Evolutionary conservation across 2,888 invertebrate genomes (phyloP).

Genomic region (Mythimna loreyi): DNA sequence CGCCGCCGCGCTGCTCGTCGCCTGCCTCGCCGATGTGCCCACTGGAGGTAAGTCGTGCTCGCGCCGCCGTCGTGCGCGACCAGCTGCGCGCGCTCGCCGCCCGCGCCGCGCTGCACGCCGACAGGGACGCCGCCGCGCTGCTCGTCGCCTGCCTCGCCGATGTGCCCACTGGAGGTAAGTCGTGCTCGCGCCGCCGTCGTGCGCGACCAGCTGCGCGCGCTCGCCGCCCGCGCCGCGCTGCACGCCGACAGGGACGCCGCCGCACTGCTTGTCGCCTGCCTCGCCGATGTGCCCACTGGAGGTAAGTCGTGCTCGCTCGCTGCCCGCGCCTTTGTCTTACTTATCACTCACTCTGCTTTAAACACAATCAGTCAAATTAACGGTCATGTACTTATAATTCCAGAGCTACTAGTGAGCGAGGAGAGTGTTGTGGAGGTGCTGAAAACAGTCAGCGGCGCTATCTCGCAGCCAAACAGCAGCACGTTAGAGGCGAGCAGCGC

Average conservation of each 20-base stretch:
- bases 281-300: slow-evolving; percentile 58
- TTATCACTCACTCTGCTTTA: too few species aligned
- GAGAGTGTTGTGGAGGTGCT: slow-evolving; percentile 56
- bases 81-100: too few species aligned
- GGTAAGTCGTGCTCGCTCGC: slow-evolving; percentile 41
- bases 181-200: background rate
- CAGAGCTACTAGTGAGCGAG: slow-evolving; percentile 70
- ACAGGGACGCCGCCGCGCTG: background rate
- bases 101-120: background rate
- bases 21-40: slow-evolving; percentile 60
- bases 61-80: background rate
- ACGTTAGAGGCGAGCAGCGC: slow-evolving; percentile 19
- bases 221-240: slow-evolving; percentile 78
- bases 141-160: slow-evolving; percentile 4
- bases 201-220: background rate
- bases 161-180: background rate
- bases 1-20: slow-evolving; percentile 58
- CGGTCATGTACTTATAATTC: background rate
- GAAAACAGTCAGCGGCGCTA: slow-evolving; percentile 15
- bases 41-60: slow-evolving; percentile 60
- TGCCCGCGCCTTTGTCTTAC: too few species aligned
- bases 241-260: slow-evolving; percentile 22
- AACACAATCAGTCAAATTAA: too few species aligned
- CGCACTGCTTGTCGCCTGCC: slow-evolving; percentile 64
- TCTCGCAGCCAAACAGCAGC: slow-evolving; percentile 14